phyloP scores from a whole-genome alignment of 2,797 vertebrate species.

The Pseudochaenichthys georgianus region DNA sequence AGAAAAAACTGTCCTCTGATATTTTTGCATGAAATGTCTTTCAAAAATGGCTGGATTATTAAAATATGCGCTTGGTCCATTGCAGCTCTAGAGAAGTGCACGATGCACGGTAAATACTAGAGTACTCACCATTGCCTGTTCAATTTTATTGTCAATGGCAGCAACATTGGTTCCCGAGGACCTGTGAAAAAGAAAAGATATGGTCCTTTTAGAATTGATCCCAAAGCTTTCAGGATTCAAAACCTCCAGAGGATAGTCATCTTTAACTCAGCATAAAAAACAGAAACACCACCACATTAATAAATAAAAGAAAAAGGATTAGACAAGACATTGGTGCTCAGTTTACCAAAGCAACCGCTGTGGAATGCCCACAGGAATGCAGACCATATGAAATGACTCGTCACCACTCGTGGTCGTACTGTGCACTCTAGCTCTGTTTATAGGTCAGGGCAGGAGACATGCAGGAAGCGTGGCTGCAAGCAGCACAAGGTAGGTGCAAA shows the following conservation, averaged over 20 bases:
- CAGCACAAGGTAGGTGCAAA: no score
- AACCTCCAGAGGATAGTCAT: neutral
- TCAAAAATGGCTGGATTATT: no score
- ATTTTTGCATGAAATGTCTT: no score
- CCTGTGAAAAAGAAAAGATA: slow-evolving; percentile 79
- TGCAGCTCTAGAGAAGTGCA: neutral
- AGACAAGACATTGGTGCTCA: neutral
- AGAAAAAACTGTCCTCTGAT: no score
- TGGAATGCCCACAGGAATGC: slow-evolving; percentile 13
- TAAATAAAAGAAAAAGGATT: neutral
- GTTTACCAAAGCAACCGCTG: slow-evolving; percentile 12
- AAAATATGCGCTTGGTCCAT: no score
- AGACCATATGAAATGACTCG: slow-evolving; percentile 22
- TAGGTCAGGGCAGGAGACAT: slow-evolving; percentile 40
- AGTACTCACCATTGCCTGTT: slow-evolving; percentile 99
- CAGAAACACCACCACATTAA: neutral
- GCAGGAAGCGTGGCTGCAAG: neutral
- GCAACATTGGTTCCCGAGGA: slow-evolving; percentile 97
- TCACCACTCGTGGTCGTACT: slow-evolving; percentile 14
- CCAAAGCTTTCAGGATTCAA: neutral
- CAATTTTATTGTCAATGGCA: slow-evolving; percentile 99
- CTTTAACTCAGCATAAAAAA: neutral
- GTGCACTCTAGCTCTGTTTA: slow-evolving; percentile 8
- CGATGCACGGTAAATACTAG: neutral
- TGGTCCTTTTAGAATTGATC: slow-evolving; percentile 15